A percentile compares a stretch with the other conserved stretches of the same genome.
phyloP scores from a whole-genome alignment of 1,140 invertebrate genomes.

The Mercenaria mercenaria region DNA sequence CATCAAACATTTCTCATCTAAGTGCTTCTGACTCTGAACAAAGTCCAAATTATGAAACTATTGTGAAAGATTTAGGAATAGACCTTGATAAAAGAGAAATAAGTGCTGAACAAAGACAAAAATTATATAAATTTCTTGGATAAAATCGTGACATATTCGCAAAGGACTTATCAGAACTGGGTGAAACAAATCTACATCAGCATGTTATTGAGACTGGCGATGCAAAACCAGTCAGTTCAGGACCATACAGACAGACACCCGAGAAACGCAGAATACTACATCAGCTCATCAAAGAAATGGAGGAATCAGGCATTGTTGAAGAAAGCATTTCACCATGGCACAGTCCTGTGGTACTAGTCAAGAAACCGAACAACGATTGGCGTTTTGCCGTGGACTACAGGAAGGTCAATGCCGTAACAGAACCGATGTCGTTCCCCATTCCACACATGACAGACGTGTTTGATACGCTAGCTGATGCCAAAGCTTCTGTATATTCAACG shows the following conservation, averaged over 20 bases:
- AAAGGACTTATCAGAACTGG: constrained; percentile 64
- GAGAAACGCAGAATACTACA: constrained; percentile 39
- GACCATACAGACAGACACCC: constrained; percentile 50
- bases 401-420: constrained; percentile 34
- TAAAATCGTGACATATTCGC: constrained; percentile 61
- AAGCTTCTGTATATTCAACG: neutral
- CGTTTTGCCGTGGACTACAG: constrained; percentile 5
- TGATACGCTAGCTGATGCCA: constrained; percentile 8
- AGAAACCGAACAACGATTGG: constrained; percentile 48
- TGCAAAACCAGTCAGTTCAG: constrained; percentile 46
- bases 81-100: neutral
- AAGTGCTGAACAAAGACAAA: neutral
- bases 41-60: neutral
- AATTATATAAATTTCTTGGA: constrained; percentile 24
- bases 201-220: constrained; percentile 62
- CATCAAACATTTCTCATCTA: neutral
- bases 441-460: constrained; percentile 22
- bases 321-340: constrained; percentile 29
- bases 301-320: constrained; percentile 21
- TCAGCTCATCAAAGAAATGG: neutral
- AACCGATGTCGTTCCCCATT: constrained; percentile 29
- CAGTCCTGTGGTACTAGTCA: constrained; percentile 50
- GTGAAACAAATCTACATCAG: neutral
- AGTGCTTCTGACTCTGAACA: neutral
- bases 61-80: constrained; percentile 22